A percentile compares a stretch with the other conserved stretches of the same genome.
Conservation (phyloP, 2,888 invertebrate genomes). For the Yponomeuta malinellus region DNA sequence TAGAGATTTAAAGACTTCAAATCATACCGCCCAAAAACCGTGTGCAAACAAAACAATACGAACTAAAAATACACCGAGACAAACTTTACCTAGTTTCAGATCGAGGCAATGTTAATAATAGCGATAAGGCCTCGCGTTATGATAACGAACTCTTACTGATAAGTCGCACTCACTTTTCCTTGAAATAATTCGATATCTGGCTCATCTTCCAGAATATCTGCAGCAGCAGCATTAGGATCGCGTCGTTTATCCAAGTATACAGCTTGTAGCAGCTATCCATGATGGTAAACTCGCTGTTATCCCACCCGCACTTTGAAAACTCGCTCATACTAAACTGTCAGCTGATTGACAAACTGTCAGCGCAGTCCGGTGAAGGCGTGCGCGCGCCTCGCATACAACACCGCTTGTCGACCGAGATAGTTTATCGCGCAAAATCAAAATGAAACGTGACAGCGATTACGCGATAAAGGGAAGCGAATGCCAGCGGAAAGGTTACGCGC, state of each 20-base stretch:
- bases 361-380: background rate
- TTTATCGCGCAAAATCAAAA: background rate
- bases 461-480: background rate
- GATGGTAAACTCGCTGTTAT: conserved; percentile 45
- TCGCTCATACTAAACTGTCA: conserved; percentile 50
- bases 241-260: conserved; percentile 68
- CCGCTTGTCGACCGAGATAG: background rate
- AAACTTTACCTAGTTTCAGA: background rate
- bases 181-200: conserved; percentile 67
- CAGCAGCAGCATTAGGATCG: conserved; percentile 62
- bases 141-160: background rate
- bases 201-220: conserved; percentile 71
- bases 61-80: background rate
- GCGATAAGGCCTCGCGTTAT: background rate
- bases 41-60: background rate
- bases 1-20: too few species aligned
- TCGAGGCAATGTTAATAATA: background rate
- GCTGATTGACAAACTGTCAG: conserved; percentile 33
- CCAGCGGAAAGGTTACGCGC: background rate
- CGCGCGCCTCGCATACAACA: background rate
- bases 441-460: background rate
- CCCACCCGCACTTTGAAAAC: conserved; percentile 58
- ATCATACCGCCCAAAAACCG: background rate
- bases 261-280: conserved; percentile 68
- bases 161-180: conserved; percentile 51